phyloP scores from a whole-genome alignment of 2,888 invertebrate genomes.

The Lacanobia oleracea region DNA sequence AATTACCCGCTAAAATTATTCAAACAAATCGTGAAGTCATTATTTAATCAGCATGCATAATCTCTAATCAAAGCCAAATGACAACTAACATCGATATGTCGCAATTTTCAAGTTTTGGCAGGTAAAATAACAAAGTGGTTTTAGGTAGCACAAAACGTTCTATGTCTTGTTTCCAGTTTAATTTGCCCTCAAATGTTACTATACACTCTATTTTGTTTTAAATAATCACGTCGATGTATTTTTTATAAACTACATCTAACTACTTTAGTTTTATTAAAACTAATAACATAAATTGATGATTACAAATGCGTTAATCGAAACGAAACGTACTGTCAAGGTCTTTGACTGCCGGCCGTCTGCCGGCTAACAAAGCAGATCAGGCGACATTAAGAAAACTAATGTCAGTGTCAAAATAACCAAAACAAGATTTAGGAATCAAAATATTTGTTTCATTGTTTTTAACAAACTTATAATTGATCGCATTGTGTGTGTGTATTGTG shows the following conservation, averaged over 20 bases:
- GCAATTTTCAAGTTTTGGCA: conserved; percentile 8
- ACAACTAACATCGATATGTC: conserved; percentile 33
- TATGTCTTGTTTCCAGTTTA: neutral
- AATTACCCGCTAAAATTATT: conserved; percentile 67
- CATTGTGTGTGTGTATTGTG: neutral
- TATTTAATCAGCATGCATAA: conserved; percentile 4
- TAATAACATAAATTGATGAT: neutral
- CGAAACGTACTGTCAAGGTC: conserved; percentile 30
- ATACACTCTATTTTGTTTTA: rapidly evolving
- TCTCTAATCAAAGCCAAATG: conserved; percentile 58
- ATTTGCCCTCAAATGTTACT: neutral
- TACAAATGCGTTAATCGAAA: neutral
- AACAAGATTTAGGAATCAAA: conserved; percentile 32
- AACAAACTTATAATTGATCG: neutral
- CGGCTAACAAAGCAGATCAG: neutral
- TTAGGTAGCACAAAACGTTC: conserved; percentile 33
- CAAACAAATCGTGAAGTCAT: conserved; percentile 54
- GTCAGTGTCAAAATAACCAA: conserved; percentile 47
- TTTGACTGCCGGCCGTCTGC: no score
- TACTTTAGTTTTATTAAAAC: neutral
- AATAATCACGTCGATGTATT: neutral
- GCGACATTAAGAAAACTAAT: conserved; percentile 19
- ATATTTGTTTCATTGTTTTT: conserved; percentile 12
- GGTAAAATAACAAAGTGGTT: neutral
- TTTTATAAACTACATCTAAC: no score